Evolutionary conservation across 2,113 vertebrate species (phyloP), one percentile per base, ranked within the genome.

Genomic region (Scopus umbretta): DNA sequence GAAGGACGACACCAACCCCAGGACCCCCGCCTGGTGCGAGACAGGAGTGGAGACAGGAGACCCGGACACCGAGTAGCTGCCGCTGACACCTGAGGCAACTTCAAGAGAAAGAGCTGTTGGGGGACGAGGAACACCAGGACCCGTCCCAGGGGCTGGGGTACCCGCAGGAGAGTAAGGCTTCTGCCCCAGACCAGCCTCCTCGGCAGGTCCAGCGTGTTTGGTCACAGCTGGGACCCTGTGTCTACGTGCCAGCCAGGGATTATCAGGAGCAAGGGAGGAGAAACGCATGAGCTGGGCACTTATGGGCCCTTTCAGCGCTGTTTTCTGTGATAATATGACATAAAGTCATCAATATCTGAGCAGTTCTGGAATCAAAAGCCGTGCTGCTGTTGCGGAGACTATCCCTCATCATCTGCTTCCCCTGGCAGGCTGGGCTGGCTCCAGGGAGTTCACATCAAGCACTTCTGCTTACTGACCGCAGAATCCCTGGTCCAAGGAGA

Each of bases 1-100:
- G 56, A 95, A 94, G 16, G 93, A 93, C 1, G 95, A 63, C 5
- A 65, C 20, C 43, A 82, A 65, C 19, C 58, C 84, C 70, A 81
- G 67, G 66, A 87, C 32, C 30, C 92, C 95, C 0, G 1, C 2
- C 59, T 83, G 95, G 34, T 78, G 90, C 0, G 83, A 32, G 74
- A 67, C 13, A 2, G 95, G 84, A 68, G 62, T 4, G 27, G 87
- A 58, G 30, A 29, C 14, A 0, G 97, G 93, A 11, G 96, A 95
- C 12, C 14, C 63, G 0, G 93, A 86, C 78, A 96, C 30, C 0
- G 79, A 78, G 83, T 92, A 94, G 40, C 65, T 93, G 91, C 93
- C 76, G 3, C 95, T 83, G 78, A 18, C 59, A 40, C 96, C 96
- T 26, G 97, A 97, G 50, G 93, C 87, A 40, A 93, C 97, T 97